Percentiles rank a stretch among this genome's conserved stretches.
Conservation (phyloP, 2,888 invertebrate genomes). For the Nebria salina region DNA sequence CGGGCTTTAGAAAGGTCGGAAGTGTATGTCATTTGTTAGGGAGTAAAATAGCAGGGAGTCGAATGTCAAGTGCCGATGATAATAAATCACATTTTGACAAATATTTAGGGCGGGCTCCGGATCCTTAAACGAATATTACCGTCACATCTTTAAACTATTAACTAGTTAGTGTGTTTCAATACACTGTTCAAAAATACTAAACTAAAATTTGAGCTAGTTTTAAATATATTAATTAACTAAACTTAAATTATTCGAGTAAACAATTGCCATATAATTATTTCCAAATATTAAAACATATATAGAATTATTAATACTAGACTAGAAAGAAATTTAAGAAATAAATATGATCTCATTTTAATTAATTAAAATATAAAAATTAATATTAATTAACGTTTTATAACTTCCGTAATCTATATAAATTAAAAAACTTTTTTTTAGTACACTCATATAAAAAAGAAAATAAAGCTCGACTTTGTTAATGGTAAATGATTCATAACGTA, state of each 20-base stretch:
- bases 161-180: constrained; percentile 18
- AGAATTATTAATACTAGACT: no score
- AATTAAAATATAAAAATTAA: neutral
- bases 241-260: no score
- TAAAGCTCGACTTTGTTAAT: neutral
- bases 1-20: constrained; percentile 15
- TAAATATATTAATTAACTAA: no score
- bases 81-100: constrained; percentile 37
- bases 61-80: neutral
- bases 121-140: neutral
- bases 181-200: constrained; percentile 10
- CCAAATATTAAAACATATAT: no score
- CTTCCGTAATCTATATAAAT: neutral
- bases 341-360: neutral
- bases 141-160: constrained; percentile 35
- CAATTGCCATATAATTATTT: no score
- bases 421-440: neutral
- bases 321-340: neutral
- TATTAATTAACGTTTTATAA: neutral
- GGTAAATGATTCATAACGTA: neutral
- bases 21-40: constrained; percentile 17
- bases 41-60: constrained; percentile 12
- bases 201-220: neutral
- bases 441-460: neutral
- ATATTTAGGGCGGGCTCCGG: constrained; percentile 18